Conservation (phyloP, 2,888 invertebrate species). For the Heliconius aoede region DNA sequence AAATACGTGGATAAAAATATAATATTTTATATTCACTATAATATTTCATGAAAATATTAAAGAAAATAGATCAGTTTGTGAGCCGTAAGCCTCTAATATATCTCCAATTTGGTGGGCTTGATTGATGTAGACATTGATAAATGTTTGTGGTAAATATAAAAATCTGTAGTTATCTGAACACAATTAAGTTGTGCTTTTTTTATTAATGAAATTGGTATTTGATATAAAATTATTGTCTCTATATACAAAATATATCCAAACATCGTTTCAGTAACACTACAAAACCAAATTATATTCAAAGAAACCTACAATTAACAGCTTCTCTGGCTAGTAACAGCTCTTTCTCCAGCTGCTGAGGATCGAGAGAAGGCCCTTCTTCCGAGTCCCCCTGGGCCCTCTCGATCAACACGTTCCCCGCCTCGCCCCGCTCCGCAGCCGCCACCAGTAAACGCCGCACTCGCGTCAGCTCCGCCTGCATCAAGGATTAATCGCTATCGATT, state of each 20-base stretch:
- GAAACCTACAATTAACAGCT: constrained; percentile 85
- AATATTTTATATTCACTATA: constrained; percentile 13
- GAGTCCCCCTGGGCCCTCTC: constrained; percentile 84
- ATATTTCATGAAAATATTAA: constrained; percentile 8
- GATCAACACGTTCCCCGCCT: constrained; percentile 75
- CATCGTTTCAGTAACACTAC: background rate
- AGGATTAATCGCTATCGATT: constrained; percentile 49
- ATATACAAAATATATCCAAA: background rate
- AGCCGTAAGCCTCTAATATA: background rate
- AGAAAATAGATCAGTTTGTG: constrained; percentile 4
- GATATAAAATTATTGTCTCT: background rate
- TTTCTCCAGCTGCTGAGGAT: constrained; percentile 86
- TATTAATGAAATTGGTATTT: background rate
- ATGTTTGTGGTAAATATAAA: background rate
- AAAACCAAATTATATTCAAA: too few species aligned
- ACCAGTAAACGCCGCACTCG: constrained; percentile 87
- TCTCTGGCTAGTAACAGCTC: constrained; percentile 91
- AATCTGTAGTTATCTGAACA: background rate
- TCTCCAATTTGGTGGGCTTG: background rate
- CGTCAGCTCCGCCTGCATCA: constrained; percentile 86
- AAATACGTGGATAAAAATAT: constrained; percentile 24
- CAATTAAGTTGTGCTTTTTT: background rate
- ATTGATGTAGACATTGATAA: background rate
- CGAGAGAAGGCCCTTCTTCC: constrained; percentile 79
- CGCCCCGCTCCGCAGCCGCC: constrained; percentile 84